Conservation (phyloP, 92 coral and sea anemone species). For the Meandrina meandrites region DNA sequence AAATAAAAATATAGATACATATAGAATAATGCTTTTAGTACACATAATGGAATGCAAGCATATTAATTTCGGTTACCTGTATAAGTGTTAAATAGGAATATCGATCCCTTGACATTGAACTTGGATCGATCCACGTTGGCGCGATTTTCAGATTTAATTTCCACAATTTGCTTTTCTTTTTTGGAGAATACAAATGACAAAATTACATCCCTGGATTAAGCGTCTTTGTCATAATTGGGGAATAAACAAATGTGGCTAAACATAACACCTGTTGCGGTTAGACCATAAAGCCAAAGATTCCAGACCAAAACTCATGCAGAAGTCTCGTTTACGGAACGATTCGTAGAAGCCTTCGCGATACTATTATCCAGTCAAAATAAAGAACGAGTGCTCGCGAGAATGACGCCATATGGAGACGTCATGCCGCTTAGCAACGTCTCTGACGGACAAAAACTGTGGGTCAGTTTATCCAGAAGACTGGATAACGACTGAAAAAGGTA, state of each 20-base stretch:
- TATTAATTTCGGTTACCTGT: neutral
- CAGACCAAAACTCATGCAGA: neutral
- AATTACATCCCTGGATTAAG: neutral
- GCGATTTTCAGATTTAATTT: neutral
- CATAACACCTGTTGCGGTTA: slow-evolving; percentile 2
- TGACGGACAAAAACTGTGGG: neutral
- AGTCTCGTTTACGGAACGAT: neutral
- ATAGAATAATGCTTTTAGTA: neutral
- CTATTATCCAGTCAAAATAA: neutral
- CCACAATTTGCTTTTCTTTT: neutral
- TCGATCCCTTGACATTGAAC: neutral
- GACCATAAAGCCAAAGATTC: neutral
- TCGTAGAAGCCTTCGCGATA: neutral
- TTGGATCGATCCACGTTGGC: neutral
- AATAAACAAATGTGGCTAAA: neutral
- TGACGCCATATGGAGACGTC: neutral
- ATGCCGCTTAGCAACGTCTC: neutral
- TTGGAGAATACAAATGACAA: neutral
- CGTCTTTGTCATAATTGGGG: neutral
- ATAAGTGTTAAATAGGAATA: neutral
- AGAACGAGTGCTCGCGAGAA: neutral
- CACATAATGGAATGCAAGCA: neutral
- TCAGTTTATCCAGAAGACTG: neutral
- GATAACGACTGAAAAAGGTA: no score
- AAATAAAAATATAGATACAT: neutral